Base-by-base conservation (phyloP, 2,888 invertebrate species). In the Crepidodera aurea region DNA sequence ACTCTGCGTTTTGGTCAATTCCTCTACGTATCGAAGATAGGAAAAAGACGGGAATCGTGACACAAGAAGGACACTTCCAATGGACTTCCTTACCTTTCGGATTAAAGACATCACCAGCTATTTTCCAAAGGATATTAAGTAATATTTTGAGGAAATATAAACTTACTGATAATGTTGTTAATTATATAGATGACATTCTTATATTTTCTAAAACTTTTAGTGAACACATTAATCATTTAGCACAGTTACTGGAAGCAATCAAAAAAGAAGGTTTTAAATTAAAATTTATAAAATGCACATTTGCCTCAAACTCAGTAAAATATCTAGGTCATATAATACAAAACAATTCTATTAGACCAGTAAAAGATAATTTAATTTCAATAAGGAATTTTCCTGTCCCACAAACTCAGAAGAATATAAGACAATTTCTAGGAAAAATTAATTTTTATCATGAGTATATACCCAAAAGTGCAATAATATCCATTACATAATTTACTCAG, bases 1-100 rank as follows among this genome's bases (percentile, higher is more conserved):
- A 58, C 37, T 62, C 57, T 7, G 62, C 62, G 8, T 62, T 62
- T 53, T 53, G 62, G 58, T 48, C 48, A 1, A 62, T 62, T n/a
- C 48, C 39, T 3, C 5, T 57, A n/a, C 6, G 37, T 22, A 46
- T 39, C 32, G 8, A 51, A 51, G 57, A 58, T 50, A 53, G 39
- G 48, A 3, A 56, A 10, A 56, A 62, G 32, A 39, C 48, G 2
- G 54, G 15, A 16, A 58, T 62, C 27, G 40, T 53, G 1, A 58
- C 58, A n/a, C 51, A 62, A 18, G 53, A 62, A 19, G 50, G 42
- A 1, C 40, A 58, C 39, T 58, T 18, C 18, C 48, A 58, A 22
- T 58, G 58, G 29, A 62, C 19, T 12, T 29, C 40, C 15, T 46
- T 61, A 15, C 61, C 56, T 2, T 61, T 61, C 50, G 51, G 51